Evolutionary conservation across 2,113 vertebrate genomes (phyloP).

Genomic region (Eublepharis macularius): DNA sequence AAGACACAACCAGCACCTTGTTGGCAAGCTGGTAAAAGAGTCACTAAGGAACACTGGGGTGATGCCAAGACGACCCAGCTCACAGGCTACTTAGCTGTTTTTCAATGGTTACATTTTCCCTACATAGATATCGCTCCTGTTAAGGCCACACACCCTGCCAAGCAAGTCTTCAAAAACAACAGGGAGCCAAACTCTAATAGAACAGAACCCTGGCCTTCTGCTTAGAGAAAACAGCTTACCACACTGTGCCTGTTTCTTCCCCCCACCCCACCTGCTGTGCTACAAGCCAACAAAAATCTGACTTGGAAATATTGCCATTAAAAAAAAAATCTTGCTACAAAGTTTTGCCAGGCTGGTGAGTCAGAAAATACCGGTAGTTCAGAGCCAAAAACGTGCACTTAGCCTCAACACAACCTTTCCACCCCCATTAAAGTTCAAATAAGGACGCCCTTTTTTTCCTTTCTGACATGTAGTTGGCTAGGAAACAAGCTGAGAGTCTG

Average conservation of each 20-base stretch:
- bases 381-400: not conserved
- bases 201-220: not conserved
- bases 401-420: conserved; percentile 10
- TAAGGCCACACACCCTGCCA: too few relatives aligned
- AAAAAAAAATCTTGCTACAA: not conserved
- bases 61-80: not conserved
- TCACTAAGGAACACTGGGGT: not conserved
- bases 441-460: not conserved
- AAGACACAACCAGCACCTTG: not conserved
- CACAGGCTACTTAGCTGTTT: not conserved
- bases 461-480: not conserved
- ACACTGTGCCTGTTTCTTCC: not conserved
- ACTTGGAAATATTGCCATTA: not conserved
- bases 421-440: not conserved
- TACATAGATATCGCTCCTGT: not conserved
- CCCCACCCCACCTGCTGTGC: not conserved
- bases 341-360: conserved; percentile 6
- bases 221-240: not conserved
- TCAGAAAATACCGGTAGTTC: not conserved
- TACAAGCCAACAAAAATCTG: not conserved
- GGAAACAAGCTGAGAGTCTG: not conserved
- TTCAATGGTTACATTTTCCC: not conserved
- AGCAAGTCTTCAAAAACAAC: not conserved
- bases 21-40: not conserved
- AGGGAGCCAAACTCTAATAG: not conserved